phyloP scores from a whole-genome alignment of 92 coral and sea anemone species.

The Porites divaricata region DNA sequence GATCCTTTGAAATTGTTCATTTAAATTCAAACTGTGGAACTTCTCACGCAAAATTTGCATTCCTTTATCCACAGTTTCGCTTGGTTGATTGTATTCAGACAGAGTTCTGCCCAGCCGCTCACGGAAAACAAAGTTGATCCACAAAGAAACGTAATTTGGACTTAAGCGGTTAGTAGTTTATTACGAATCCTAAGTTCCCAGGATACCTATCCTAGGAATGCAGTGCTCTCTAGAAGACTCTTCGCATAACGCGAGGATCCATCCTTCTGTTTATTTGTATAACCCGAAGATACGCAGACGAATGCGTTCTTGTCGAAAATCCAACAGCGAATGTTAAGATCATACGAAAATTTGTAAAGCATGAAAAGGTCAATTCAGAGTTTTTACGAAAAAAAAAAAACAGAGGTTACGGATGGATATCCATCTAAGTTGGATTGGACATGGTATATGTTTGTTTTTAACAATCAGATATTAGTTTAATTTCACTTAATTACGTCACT shows the following conservation, averaged over 20 bases:
- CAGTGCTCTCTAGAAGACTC: no score
- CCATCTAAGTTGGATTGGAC: neutral
- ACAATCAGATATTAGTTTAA: neutral
- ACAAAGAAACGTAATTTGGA: neutral
- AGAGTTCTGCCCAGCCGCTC: neutral
- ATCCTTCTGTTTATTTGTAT: neutral
- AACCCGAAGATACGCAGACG: conserved; percentile 3
- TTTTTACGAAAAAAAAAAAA: neutral
- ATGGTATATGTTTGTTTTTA: neutral
- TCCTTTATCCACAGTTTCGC: conserved; percentile 14
- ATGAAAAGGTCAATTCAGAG: neutral
- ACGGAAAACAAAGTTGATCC: neutral
- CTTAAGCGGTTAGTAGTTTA: no score
- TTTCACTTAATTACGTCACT: conserved; percentile 24
- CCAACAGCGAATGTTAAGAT: neutral
- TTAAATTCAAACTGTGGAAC: conserved; percentile 30
- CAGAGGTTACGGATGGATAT: neutral
- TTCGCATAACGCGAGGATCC: no score
- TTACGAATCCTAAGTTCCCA: no score
- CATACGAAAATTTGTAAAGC: neutral
- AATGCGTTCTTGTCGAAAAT: neutral
- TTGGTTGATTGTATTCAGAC: neutral
- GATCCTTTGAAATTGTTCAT: neutral
- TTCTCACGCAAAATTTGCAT: conserved; percentile 57
- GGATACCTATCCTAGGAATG: no score